A percentile compares a stretch with the other conserved stretches of the same genome.
Evolutionary conservation across 2,113 vertebrate species (phyloP).

Genomic region (Pantherophis guttatus): DNA sequence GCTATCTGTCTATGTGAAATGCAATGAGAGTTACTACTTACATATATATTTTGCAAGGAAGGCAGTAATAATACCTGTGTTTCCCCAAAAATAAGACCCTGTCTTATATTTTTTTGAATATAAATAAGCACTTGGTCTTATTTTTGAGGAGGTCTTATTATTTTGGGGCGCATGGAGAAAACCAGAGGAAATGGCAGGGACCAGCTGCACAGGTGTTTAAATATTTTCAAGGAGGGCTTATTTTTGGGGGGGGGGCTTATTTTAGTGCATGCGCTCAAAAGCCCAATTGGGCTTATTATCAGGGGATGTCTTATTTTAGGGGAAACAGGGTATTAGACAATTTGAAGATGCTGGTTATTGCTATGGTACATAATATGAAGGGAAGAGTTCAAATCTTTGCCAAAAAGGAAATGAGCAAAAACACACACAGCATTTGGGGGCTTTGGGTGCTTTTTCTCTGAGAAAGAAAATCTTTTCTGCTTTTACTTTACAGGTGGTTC

Average conservation of each 20-base stretch:
- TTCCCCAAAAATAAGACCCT: too few species aligned
- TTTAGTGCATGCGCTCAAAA: too few species aligned
- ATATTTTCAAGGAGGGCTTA: too few species aligned
- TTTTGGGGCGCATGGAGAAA: too few species aligned
- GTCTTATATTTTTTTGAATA: too few species aligned
- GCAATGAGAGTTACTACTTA: conserved; percentile 34
- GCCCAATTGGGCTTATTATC: too few species aligned
- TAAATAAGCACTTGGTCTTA: too few species aligned
- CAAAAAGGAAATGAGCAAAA: not conserved
- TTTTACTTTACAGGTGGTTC: not conserved
- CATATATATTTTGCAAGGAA: conserved; percentile 47
- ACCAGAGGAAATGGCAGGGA: too few species aligned
- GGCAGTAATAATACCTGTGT: conserved; percentile 3
- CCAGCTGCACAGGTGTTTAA: too few species aligned
- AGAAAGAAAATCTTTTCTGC: not conserved
- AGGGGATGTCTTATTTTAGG: too few species aligned
- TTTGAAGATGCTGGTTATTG: conserved; percentile 8
- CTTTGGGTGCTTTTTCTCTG: not conserved
- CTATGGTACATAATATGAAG: conserved; percentile 1
- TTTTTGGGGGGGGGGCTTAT: too few species aligned
- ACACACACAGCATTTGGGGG: not conserved
- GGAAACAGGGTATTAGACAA: not conserved
- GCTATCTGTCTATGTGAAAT: conserved; percentile 51
- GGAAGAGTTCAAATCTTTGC: conserved; percentile 34
- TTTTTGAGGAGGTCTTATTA: too few species aligned